A percentile compares a stretch with the other conserved stretches of the same genome.
Evolutionary conservation across 1,140 invertebrate genomes (phyloP).

Genomic region (Cardiocondyla obscurior): DNA sequence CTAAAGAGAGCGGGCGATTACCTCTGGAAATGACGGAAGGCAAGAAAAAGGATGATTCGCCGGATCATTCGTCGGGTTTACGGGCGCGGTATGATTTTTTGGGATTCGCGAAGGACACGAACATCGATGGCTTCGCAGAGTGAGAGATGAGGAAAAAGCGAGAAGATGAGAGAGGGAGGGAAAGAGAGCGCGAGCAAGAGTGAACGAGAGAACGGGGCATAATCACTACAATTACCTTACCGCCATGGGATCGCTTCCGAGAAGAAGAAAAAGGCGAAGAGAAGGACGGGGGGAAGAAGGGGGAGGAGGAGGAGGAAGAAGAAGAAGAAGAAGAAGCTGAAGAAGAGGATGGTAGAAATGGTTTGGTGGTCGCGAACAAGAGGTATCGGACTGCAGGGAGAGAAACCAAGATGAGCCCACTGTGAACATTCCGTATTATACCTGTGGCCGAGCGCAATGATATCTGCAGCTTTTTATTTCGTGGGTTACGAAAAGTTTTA

Average conservation of each 20-base stretch:
- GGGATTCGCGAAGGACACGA: constrained; percentile 68
- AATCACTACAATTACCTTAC: constrained; percentile 80
- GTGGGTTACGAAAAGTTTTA: constrained; percentile 66
- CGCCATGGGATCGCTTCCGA: constrained; percentile 77
- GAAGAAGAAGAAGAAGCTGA: constrained; percentile 28
- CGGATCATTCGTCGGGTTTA: constrained; percentile 60
- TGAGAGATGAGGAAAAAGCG: constrained; percentile 49
- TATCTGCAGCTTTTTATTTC: constrained; percentile 74
- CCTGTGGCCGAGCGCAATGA: constrained; percentile 60
- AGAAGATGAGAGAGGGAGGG: constrained; percentile 44
- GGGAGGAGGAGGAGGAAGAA: constrained; percentile 14
- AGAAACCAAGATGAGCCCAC: constrained; percentile 42
- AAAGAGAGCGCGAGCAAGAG: constrained; percentile 50
- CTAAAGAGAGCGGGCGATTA: constrained; percentile 46
- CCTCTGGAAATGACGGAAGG: constrained; percentile 43
- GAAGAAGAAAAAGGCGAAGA: constrained; percentile 72
- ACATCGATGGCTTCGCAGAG: constrained; percentile 49
- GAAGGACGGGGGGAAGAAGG: constrained; percentile 19
- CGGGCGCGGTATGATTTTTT: constrained; percentile 69
- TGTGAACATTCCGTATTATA: constrained; percentile 59
- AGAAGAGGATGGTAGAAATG: constrained; percentile 59
- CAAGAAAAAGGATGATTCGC: constrained; percentile 43
- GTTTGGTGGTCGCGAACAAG: constrained; percentile 64
- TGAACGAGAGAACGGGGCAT: constrained; percentile 65
- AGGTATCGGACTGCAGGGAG: constrained; percentile 28